These are phyloP conservation scores for Thripadectes ignobilis DNA, from an alignment of 2,797 vertebrate species.

Conservation along the genomic window DNA sequence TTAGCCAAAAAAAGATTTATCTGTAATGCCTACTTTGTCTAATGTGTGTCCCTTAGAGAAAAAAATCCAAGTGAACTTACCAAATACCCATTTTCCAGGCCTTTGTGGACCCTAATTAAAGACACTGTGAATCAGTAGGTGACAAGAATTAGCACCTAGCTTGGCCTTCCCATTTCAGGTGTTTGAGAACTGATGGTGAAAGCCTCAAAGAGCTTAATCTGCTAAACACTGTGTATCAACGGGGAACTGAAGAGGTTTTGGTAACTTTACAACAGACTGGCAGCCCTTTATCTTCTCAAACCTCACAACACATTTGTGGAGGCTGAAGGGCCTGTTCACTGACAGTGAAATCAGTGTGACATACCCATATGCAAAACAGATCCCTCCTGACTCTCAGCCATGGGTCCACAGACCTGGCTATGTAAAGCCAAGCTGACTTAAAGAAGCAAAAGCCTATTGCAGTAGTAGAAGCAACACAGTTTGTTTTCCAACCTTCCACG, in stretches of 20 bases:
- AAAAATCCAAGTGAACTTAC: not conserved
- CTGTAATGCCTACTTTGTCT: not conserved
- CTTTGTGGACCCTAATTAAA: not conserved
- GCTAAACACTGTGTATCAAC: not conserved
- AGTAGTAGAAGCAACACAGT: not conserved
- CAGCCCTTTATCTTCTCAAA: not conserved
- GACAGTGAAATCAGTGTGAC: not conserved
- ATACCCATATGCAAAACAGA: not conserved
- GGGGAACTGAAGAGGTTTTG: not conserved
- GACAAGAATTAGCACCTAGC: not conserved
- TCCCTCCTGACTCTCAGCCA: not conserved
- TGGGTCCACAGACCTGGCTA: not conserved
- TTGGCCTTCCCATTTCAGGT: not conserved
- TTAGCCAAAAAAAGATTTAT: not conserved
- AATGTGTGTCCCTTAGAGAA: not conserved
- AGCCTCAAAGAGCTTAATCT: not conserved
- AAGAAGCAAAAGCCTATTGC: not conserved
- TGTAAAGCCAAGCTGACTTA: not conserved
- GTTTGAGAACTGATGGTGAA: rapidly evolving
- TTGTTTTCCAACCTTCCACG: not conserved
- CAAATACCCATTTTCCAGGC: not conserved
- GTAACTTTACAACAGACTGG: not conserved
- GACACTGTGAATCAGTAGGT: not conserved
- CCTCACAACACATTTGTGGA: not conserved
- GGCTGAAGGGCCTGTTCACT: not conserved